Percentiles rank a stretch among this genome's conserved stretches.
phyloP scores from a whole-genome alignment of 2,797 vertebrate genomes.

The Lutjanus campechanus region DNA sequence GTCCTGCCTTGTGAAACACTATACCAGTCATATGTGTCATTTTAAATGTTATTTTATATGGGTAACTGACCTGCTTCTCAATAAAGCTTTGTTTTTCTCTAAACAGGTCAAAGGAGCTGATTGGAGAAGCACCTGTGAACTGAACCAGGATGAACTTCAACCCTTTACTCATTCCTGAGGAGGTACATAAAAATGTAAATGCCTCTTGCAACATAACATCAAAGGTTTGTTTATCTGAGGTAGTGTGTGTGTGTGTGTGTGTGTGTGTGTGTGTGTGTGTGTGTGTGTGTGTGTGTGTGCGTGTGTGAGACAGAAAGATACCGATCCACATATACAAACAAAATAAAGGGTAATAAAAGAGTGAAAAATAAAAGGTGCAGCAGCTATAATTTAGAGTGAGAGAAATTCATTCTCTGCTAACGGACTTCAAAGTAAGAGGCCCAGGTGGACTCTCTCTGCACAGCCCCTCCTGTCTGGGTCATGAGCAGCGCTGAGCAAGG shows the following conservation, averaged over 20 bases:
- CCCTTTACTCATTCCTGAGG: background rate
- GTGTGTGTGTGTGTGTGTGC: no score
- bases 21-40: background rate
- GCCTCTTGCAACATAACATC: slow-evolving; percentile 15
- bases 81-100: slow-evolving; percentile 10
- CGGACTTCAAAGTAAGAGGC: slow-evolving; percentile 66
- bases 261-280: no score
- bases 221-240: slow-evolving; percentile 30
- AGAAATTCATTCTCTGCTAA: slow-evolving; percentile 46
- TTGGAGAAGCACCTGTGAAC: slow-evolving; percentile 6
- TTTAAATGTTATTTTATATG: background rate
- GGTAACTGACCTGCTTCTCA: background rate
- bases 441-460: slow-evolving; percentile 31
- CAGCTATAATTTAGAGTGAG: slow-evolving; percentile 25
- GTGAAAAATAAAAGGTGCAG: background rate
- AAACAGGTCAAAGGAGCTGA: background rate
- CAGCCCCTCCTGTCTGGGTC: slow-evolving; percentile 30
- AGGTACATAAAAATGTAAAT: no score
- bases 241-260: background rate
- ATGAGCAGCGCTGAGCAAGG: slow-evolving; percentile 40
- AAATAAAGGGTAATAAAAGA: background rate
- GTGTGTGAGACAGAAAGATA: slow-evolving; percentile 7
- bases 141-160: slow-evolving; percentile 34
- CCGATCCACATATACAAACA: slow-evolving; percentile 4
- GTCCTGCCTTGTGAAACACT: background rate